A percentile compares a stretch with the other conserved stretches of the same genome.
phyloP scores from a whole-genome alignment of 2,888 invertebrate species.

The Siphlonurus alternatus region DNA sequence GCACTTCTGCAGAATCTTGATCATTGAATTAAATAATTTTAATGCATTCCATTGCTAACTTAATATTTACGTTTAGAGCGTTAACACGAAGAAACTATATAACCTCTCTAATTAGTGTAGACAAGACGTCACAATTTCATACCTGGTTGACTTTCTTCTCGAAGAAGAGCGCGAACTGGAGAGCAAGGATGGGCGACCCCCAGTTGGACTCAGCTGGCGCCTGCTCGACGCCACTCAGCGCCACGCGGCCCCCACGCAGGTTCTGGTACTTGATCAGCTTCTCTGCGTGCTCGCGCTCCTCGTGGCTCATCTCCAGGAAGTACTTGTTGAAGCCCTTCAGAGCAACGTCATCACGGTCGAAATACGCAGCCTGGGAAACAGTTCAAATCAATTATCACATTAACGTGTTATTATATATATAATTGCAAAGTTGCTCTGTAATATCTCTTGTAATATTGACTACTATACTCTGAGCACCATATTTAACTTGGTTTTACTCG shows the following conservation, averaged over 20 bases:
- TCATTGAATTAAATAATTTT: too few relatives aligned
- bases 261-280: constrained; percentile 55
- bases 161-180: constrained; percentile 9
- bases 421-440: background rate
- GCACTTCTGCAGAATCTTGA: too few relatives aligned
- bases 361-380: constrained; percentile 63
- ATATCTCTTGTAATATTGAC: too few relatives aligned
- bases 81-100: too few relatives aligned
- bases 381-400: too few relatives aligned
- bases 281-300: constrained; percentile 67
- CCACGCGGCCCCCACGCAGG: constrained; percentile 57
- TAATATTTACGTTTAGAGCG: too few relatives aligned
- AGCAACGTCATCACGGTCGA: constrained; percentile 68
- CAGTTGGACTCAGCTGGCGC: constrained; percentile 6
- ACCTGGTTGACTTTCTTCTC: constrained; percentile 9
- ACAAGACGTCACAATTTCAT: too few relatives aligned
- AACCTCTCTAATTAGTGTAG: too few relatives aligned
- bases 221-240: constrained; percentile 40
- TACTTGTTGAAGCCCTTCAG: constrained; percentile 48
- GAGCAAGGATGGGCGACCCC: constrained; percentile 1
- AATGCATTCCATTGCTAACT: too few relatives aligned
- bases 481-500: too few relatives aligned
- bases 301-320: constrained; percentile 55
- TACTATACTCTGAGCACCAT: too few relatives aligned
- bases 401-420: background rate